These are phyloP conservation scores for Arctia plantaginis DNA, from an alignment of 2,888 invertebrate genomes.

Conservation along the genomic window DNA sequence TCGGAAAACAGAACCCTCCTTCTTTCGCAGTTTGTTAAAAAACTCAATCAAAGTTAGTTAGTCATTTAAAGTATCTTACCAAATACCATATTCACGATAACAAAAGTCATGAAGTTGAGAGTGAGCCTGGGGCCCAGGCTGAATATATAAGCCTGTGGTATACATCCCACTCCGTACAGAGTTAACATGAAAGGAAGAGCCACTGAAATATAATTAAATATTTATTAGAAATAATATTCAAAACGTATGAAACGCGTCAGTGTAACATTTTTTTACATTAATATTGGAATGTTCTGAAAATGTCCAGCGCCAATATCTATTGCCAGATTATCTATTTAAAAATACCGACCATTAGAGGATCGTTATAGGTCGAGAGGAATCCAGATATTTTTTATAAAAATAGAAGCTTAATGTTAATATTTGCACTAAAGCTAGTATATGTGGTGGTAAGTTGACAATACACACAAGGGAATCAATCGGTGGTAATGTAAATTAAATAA, in stretches of 20 bases:
- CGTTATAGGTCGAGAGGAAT: too few relatives aligned
- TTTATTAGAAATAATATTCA: background rate
- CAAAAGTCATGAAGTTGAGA: conserved; percentile 72
- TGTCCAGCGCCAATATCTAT: too few relatives aligned
- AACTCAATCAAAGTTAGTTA: background rate
- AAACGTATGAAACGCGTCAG: background rate
- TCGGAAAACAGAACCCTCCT: too few relatives aligned
- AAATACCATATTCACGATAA: conserved; percentile 73
- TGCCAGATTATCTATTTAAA: too few relatives aligned
- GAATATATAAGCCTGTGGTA: conserved; percentile 80
- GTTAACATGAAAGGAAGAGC: conserved; percentile 67
- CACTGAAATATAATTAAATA: conserved; percentile 58
- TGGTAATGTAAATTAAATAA: too few relatives aligned
- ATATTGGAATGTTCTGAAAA: background rate
- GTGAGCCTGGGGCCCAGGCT: conserved; percentile 70
- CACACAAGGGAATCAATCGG: too few relatives aligned
- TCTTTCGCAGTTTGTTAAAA: background rate
- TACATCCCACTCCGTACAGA: conserved; percentile 70
- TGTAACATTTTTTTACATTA: background rate
- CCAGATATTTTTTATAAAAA: too few relatives aligned
- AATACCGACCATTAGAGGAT: too few relatives aligned
- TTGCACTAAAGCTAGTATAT: too few relatives aligned
- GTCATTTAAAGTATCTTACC: conserved; percentile 56
- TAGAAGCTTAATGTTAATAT: too few relatives aligned
- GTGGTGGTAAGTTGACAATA: too few relatives aligned